Conservation (phyloP, 64 coral and sea anemone species). For the Montipora foliosa region DNA sequence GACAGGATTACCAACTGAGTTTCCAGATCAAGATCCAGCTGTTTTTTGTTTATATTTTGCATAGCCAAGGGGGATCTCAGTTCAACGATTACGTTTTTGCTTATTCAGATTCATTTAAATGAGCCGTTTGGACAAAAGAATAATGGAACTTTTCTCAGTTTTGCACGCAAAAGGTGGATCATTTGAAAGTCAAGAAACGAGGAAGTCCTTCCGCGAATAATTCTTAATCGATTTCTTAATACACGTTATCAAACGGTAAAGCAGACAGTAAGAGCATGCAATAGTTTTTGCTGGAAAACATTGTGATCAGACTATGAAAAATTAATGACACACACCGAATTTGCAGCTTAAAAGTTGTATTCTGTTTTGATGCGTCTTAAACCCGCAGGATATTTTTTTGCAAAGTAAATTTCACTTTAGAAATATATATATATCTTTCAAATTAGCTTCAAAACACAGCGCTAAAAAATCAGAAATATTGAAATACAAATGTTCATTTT, state of each 20-base stretch:
- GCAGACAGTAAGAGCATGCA: too few relatives aligned
- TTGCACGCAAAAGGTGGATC: neutral
- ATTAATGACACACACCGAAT: neutral
- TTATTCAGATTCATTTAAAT: neutral
- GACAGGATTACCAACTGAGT: neutral
- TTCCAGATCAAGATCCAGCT: neutral
- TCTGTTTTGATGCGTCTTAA: neutral
- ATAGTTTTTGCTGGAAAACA: neutral
- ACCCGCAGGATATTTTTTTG: conserved; percentile 36
- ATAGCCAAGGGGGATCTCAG: neutral
- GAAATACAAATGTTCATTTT: neutral
- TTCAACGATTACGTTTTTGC: neutral
- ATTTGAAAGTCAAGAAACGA: neutral
- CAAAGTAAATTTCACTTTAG: conserved; percentile 2
- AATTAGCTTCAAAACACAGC: conserved; percentile 24
- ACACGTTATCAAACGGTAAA: too few relatives aligned
- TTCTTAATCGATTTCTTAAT: too few relatives aligned
- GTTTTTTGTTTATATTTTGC: conserved; percentile 5
- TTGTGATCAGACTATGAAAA: conserved; percentile 4
- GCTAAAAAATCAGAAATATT: neutral
- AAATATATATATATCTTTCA: neutral
- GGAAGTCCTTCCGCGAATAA: neutral
- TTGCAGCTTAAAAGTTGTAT: conserved; percentile 26
- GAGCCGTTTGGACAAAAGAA: neutral
- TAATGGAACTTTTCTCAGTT: neutral